Percentiles rank a stretch among this genome's conserved stretches.
Evolutionary conservation across 1,140 invertebrate genomes (phyloP).

Genomic region (Drosophila ercepeae): DNA sequence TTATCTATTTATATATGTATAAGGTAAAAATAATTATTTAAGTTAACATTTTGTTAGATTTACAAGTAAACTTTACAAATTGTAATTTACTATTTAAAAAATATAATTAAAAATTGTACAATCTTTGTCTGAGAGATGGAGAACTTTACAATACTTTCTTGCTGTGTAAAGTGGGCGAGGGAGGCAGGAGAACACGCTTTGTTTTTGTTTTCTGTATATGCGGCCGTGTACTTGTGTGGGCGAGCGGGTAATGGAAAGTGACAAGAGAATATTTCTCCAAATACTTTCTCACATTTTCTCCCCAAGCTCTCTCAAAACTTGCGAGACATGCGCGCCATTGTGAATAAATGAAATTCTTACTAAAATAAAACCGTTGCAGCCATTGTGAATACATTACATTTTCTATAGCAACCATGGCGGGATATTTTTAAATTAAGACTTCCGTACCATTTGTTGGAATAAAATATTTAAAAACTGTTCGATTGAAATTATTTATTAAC

Average conservation of each 20-base stretch:
- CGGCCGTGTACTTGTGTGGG: slow-evolving; percentile 11
- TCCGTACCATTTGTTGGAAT: too few relatives aligned
- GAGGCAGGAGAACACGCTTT: slow-evolving; percentile 24
- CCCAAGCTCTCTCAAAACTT: slow-evolving; percentile 4
- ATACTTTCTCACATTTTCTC: not conserved
- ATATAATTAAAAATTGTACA: too few relatives aligned
- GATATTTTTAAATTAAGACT: too few relatives aligned
- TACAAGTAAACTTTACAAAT: too few relatives aligned
- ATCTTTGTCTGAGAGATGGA: too few relatives aligned
- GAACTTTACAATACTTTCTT: not conserved
- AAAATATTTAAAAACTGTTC: too few relatives aligned
- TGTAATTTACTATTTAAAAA: too few relatives aligned
- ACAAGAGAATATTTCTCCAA: not conserved
- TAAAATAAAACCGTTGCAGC: not conserved
- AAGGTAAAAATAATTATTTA: not conserved
- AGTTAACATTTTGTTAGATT: not conserved
- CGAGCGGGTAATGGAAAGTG: slow-evolving; percentile 2
- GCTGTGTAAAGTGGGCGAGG: not conserved
- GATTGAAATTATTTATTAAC: too few relatives aligned
- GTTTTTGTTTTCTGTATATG: slow-evolving; percentile 46
- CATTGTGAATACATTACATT: not conserved
- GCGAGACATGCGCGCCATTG: not conserved
- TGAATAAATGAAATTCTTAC: not conserved
- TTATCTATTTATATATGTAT: too few relatives aligned
- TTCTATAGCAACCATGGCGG: too few relatives aligned